Conservation (phyloP, 2,888 invertebrate species). For the Athripsodes cinereus region DNA sequence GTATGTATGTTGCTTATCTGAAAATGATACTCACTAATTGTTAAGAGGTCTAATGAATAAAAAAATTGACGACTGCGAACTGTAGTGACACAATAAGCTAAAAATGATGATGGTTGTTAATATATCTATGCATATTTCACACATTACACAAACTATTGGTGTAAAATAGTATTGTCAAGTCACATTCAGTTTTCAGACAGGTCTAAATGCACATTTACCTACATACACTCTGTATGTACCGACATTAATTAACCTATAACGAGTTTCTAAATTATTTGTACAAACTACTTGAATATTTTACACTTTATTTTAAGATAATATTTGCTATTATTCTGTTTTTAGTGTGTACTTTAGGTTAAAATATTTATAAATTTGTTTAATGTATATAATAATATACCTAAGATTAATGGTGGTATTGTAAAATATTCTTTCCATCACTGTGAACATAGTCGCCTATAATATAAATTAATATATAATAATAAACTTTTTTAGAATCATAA, state of each 20-base stretch:
- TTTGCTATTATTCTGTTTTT: neutral
- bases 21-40: conserved; percentile 15
- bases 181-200: neutral
- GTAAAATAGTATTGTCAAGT: neutral
- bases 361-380: conserved; percentile 1
- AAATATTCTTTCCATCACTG: conserved; percentile 49
- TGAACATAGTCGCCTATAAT: conserved; percentile 50
- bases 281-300: conserved; percentile 22
- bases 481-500: conserved; percentile 49
- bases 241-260: no score
- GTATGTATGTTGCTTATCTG: neutral
- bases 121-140: neutral
- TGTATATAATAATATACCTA: neutral
- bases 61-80: no score
- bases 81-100: no score
- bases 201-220: conserved; percentile 2
- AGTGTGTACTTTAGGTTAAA: neutral
- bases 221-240: no score
- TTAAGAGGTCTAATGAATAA: conserved; percentile 4
- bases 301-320: conserved; percentile 11
- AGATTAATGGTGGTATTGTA: conserved; percentile 39
- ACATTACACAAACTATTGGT: neutral
- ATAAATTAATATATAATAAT: conserved; percentile 29
- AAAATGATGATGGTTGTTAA: no score
- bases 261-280: conserved; percentile 16